Evolutionary conservation across 2,113 vertebrate species (phyloP).

Genomic region (Cyphomyrus discorhynchus): DNA sequence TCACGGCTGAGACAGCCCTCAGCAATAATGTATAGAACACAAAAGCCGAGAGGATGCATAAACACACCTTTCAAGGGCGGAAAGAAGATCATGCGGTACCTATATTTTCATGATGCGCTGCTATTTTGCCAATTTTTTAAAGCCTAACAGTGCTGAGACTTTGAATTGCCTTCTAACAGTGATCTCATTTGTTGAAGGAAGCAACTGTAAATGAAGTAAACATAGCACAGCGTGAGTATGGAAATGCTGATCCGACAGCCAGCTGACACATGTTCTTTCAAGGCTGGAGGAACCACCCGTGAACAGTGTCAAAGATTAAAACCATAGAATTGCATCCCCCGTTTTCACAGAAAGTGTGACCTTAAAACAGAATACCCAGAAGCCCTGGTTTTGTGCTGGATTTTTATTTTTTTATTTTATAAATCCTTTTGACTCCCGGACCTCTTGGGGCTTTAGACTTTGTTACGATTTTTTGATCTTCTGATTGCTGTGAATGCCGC

Average conservation of each 20-base stretch:
- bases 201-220: background rate
- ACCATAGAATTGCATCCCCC: background rate
- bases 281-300: background rate
- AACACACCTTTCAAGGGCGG: background rate
- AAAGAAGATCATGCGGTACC: background rate
- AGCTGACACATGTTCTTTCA: background rate
- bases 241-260: background rate
- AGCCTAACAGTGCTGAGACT: background rate
- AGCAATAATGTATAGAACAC: background rate
- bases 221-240: background rate
- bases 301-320: background rate
- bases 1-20: background rate
- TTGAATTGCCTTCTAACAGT: background rate
- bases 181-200: background rate
- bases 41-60: background rate
- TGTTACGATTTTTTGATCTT: background rate
- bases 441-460: background rate
- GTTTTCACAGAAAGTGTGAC: background rate
- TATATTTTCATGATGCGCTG: background rate
- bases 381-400: background rate
- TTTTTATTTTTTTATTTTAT: background rate
- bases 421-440: background rate
- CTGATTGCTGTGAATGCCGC: background rate
- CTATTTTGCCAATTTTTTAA: background rate
- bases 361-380: background rate